These are phyloP conservation scores for Trematomus loennbergii DNA, from an alignment of 2,113 vertebrate genomes.

Conservation along the genomic window DNA sequence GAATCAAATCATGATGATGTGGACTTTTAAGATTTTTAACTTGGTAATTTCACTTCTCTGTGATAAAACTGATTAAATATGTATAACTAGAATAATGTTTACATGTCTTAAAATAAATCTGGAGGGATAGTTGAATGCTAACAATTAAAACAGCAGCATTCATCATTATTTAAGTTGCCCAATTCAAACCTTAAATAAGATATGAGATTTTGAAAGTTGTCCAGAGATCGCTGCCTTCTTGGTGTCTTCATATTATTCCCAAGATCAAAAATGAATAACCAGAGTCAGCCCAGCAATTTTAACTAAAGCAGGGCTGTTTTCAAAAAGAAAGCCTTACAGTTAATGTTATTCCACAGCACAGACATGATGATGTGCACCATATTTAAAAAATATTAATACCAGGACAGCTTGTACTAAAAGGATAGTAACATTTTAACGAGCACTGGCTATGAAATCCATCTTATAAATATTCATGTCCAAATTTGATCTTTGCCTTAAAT, in stretches of 20 bases:
- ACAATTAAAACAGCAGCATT: too few relatives aligned
- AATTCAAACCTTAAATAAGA: too few relatives aligned
- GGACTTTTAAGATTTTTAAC: too few relatives aligned
- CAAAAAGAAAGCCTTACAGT: too few relatives aligned
- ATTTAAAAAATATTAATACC: slow-evolving; percentile 41
- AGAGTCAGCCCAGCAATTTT: slow-evolving; percentile 11
- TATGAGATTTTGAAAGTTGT: too few relatives aligned
- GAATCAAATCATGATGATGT: too few relatives aligned
- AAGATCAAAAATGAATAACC: slow-evolving; percentile 14
- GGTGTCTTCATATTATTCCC: background rate
- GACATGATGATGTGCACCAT: slow-evolving; percentile 8
- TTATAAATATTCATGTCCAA: slow-evolving; percentile 38
- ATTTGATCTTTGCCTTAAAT: slow-evolving; percentile 32
- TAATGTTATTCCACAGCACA: background rate
- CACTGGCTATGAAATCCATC: slow-evolving; percentile 22
- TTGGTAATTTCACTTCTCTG: too few relatives aligned
- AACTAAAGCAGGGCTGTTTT: slow-evolving; percentile 5
- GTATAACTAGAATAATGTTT: too few relatives aligned
- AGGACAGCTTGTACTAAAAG: slow-evolving; percentile 44
- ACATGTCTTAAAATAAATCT: too few relatives aligned
- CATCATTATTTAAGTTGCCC: too few relatives aligned
- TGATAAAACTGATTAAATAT: too few relatives aligned
- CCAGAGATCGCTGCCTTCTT: background rate
- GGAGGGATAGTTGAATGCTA: too few relatives aligned
- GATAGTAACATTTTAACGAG: slow-evolving; percentile 46